These are phyloP conservation scores for Pantherophis alleghaniensis DNA, from an alignment of 2,797 vertebrate species.

Conservation along the genomic window DNA sequence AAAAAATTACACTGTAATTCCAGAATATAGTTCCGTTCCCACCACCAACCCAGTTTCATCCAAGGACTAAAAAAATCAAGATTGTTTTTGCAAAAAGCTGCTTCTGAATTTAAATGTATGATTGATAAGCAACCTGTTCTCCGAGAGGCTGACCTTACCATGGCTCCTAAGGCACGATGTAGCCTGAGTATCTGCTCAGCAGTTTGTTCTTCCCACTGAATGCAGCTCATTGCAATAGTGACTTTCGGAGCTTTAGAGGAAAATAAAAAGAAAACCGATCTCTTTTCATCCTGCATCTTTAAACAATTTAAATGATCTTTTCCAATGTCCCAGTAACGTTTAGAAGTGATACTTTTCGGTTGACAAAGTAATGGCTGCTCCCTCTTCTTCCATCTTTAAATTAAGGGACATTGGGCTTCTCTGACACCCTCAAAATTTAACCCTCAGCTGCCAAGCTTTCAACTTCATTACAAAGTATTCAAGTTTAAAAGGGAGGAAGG, in stretches of 20 bases:
- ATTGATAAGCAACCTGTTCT: not conserved
- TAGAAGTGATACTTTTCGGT: not conserved
- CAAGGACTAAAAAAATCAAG: not conserved
- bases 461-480: not conserved
- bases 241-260: conserved; percentile 85
- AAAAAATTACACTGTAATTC: no score
- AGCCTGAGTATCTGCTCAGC: conserved; percentile 80
- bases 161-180: conserved; percentile 81
- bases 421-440: not conserved
- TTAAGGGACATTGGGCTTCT: not conserved
- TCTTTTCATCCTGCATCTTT: not conserved
- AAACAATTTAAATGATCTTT: not conserved
- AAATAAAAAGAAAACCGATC: not conserved
- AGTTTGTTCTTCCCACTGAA: conserved; percentile 91
- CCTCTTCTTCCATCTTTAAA: not conserved
- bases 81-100: not conserved
- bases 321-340: not conserved
- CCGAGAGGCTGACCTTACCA: conserved; percentile 73
- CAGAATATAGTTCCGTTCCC: not conserved
- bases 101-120: not conserved
- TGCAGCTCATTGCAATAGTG: conserved; percentile 76
- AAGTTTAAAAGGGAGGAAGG: not conserved
- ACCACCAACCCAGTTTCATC: not conserved
- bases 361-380: not conserved
- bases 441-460: not conserved